Percentiles rank a stretch among this genome's conserved stretches.
These are phyloP conservation scores for Encarsia formosa DNA, from an alignment of 2,888 invertebrate species.

Conservation along the genomic window DNA sequence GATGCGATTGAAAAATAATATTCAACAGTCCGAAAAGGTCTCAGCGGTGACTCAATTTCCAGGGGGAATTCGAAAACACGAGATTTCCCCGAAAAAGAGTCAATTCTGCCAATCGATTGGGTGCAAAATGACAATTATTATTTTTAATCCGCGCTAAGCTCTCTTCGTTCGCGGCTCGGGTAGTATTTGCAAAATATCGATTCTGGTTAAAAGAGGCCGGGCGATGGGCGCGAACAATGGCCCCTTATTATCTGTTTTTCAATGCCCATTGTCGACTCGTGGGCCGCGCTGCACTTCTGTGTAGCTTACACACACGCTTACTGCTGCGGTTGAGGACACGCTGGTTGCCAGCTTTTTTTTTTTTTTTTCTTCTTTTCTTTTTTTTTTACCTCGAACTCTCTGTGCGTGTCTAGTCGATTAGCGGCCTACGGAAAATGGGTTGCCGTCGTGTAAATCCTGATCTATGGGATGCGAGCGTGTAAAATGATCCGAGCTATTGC, in stretches of 20 bases:
- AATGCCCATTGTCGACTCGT: constrained; percentile 41
- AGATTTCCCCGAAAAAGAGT: neutral
- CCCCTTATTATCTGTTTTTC: constrained; percentile 50
- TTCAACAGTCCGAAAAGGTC: neutral
- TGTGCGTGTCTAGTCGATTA: too few species aligned
- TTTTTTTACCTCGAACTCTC: too few species aligned
- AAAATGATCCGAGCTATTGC: too few species aligned
- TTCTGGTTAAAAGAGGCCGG: constrained; percentile 47
- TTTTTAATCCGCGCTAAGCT: constrained; percentile 43
- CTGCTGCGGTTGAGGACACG: too few species aligned
- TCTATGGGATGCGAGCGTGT: too few species aligned
- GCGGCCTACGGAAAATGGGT: too few species aligned
- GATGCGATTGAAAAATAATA: neutral
- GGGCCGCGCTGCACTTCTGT: too few species aligned
- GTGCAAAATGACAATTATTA: too few species aligned
- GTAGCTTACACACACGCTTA: too few species aligned
- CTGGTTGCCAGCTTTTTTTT: too few species aligned
- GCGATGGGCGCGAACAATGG: constrained; percentile 47
- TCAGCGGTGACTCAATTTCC: neutral
- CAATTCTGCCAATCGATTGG: neutral
- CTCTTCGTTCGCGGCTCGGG: constrained; percentile 28
- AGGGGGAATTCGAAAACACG: neutral
- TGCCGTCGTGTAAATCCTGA: too few species aligned
- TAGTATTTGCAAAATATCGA: constrained; percentile 50
- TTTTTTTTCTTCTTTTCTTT: too few species aligned